A percentile compares a stretch with the other conserved stretches of the same genome.
Conservation (phyloP, 2,113 vertebrate genomes). For the Menidia beryllina region DNA sequence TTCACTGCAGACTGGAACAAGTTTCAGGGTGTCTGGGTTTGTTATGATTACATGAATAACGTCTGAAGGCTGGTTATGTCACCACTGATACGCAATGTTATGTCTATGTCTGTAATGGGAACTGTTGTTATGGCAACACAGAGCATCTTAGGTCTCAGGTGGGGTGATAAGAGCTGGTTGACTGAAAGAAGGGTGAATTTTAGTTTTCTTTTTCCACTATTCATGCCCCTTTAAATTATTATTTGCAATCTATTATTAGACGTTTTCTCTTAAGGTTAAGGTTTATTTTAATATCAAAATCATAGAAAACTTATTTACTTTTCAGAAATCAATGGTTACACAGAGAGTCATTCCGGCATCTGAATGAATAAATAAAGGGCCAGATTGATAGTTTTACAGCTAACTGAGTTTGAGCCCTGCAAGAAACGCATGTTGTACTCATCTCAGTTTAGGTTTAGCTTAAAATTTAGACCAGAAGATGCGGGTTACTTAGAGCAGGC, state of each 20-base stretch:
- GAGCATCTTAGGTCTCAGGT: background rate
- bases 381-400: too few species aligned
- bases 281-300: background rate
- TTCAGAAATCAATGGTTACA: too few species aligned
- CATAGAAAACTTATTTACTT: too few species aligned
- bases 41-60: background rate
- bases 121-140: background rate
- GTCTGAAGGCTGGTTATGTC: background rate
- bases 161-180: background rate
- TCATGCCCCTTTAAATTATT: background rate
- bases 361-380: too few species aligned
- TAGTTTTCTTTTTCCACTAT: background rate
- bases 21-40: background rate
- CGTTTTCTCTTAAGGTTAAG: background rate
- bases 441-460: too few species aligned
- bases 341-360: too few species aligned
- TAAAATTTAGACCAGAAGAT: too few species aligned
- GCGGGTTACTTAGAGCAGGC: too few species aligned
- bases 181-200: background rate
- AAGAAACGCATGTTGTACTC: too few species aligned
- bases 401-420: too few species aligned
- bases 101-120: background rate
- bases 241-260: background rate
- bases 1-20: background rate
- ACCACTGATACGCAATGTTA: background rate